Percentiles rank a stretch among this genome's conserved stretches.
phyloP scores from a whole-genome alignment of 2,888 invertebrate genomes.

The Villa cingulata region DNA sequence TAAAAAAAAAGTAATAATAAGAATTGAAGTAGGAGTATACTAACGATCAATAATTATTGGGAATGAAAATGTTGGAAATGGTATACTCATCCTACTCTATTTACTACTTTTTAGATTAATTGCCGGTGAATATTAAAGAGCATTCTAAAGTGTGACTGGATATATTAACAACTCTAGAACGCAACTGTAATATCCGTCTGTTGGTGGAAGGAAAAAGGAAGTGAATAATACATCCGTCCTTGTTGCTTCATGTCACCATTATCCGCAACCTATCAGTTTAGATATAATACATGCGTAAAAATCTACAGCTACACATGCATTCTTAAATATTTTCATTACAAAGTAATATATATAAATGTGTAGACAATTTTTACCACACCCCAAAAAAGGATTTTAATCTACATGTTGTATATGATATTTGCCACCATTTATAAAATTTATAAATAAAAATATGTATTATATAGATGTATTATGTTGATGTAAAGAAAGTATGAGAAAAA shows the following conservation, averaged over 20 bases:
- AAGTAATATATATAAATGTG: too few species aligned
- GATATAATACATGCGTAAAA: neutral
- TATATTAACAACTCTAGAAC: slow-evolving; percentile 23
- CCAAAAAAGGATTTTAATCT: neutral
- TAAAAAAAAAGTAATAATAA: too few species aligned
- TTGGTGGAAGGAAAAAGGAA: slow-evolving; percentile 40
- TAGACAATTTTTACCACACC: slow-evolving; percentile 11
- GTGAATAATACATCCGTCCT: slow-evolving; percentile 40
- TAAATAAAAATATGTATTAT: too few species aligned
- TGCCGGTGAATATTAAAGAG: neutral
- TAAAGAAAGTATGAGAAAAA: slow-evolving; percentile 1
- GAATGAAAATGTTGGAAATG: neutral
- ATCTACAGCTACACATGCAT: too few species aligned
- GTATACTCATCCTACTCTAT: neutral
- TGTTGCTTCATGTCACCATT: slow-evolving; percentile 38
- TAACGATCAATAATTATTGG: neutral
- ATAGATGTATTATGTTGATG: too few species aligned
- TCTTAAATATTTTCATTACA: too few species aligned
- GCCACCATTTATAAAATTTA: neutral
- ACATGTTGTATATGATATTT: neutral
- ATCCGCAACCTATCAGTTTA: neutral
- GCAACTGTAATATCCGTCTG: slow-evolving; percentile 39
- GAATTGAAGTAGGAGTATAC: neutral
- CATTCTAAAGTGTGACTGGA: slow-evolving; percentile 11
- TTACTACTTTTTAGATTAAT: slow-evolving; percentile 4